Base-by-base conservation (phyloP, 2,888 invertebrate species). In the Hydrotaea diabolus region DNA sequence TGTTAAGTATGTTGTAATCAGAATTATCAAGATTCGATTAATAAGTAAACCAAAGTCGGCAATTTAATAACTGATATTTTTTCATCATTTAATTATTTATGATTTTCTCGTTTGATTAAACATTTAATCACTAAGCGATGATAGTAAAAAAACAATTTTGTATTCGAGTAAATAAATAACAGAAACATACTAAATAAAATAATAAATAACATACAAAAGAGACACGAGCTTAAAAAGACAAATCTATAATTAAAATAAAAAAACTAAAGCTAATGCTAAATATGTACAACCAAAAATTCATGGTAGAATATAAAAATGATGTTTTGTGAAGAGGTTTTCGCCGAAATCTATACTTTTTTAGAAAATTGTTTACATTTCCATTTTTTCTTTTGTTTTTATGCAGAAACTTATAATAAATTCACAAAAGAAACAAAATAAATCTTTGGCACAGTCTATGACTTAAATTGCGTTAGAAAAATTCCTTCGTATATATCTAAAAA, bases 361-460 rank as follows among this genome's bases (percentile, higher is more conserved):
- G 55, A 7, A 19, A 17, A 11, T 31, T 31, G 31, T 31, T 31
- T 31, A 2, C 31, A 4, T 31, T 31, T 31, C 31, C 7, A 21
- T 36, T 71, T 53, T 26, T 23, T 46, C 46, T 15, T 55, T 39
- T 73, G 21, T 23, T 57, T 73, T 39, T 17, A 39, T 21, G 7
- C 31, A 19, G 31, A 46, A 85, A 82, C 74, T 80, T 79, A 82
- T 62, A 64, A 57, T 7, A 80, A 69, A 59, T 46, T 73, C 59
- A 31, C 62, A 71, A 80, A 69, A 59, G n/a, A 55, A 31, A 49
- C 31, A 43, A 57, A n/a, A 73, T 57, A 85, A 85, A 78, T 85
- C 85, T 85, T 85, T 85, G 85, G 85, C 85, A 85, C 85, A 80
- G 82, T 82, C 19, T 80, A 82, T 82, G 85, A 82, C 82, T 82